Evolutionary conservation across 2,797 vertebrate genomes (phyloP), one percentile per base, ranked within the genome.

Genomic region (Cryptoblepharus egeriae): DNA sequence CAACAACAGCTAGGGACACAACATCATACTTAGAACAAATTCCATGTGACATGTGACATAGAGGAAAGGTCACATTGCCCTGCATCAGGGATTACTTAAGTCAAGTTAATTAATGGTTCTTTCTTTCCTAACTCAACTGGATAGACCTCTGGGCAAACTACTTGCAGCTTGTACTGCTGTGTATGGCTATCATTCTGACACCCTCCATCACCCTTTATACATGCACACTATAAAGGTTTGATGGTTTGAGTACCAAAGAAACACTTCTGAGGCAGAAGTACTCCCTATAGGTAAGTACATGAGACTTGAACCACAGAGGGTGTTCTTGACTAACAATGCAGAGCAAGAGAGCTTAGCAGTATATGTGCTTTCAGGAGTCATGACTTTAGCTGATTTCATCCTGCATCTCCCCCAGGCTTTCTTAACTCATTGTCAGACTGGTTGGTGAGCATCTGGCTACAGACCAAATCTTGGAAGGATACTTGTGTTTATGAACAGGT

Each of bases 11-110:
- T 0, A 0, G 84, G 92, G 93, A 92, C 90, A 93, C 87, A 89
- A 85, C 81, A 74, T 91, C 90, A 90, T 76, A 81, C 63, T 60
- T 63, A 91, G 89, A 84, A 90, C 82, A 57, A 92, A 95, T 95
- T 95, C 81, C 57, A 79, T 73, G 87, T 95, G 95, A 93, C 93
- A 94, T 92, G 79, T 95, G 94, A 93, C 93, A 94, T 94, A 93
- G 90, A 94, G 92, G 93, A 94, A 95, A 94, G 92, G 92, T 95
- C 92, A 93, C 85, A 88, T 92, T 95, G 93, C 93, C 93, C 92
- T 88, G 81, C 84, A 93, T 92, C 89, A 94, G 87, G 83, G 81
- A 85, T 90, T 93, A 91, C 83, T 92, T 92, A 92, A 92, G 92
- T 94, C 93, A 92, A 91, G 83, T 93, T 94, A 95, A 95, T 96